These are phyloP conservation scores for Agriopis leucophaearia DNA, from an alignment of 2,888 invertebrate species.

Conservation along the genomic window DNA sequence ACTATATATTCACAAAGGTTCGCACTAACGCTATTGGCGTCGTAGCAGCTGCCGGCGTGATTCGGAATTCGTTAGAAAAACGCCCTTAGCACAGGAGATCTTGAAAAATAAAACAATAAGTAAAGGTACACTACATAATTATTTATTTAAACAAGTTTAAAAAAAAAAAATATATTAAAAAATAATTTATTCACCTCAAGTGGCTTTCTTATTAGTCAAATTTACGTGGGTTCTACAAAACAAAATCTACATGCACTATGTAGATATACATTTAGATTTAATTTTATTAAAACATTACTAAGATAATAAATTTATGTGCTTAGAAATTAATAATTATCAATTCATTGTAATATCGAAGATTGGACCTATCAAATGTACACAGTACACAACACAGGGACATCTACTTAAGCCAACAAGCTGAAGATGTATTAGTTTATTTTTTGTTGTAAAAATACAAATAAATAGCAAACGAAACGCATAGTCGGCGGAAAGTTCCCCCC, in stretches of 20 bases:
- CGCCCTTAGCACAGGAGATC: background rate
- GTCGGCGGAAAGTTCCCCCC: too few species aligned
- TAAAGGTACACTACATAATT: constrained; percentile 11
- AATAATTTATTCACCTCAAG: constrained; percentile 17
- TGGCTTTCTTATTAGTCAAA: constrained; percentile 16
- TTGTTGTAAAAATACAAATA: too few species aligned
- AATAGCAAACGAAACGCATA: too few species aligned
- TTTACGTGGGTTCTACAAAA: constrained; percentile 15
- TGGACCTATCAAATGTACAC: constrained; percentile 61
- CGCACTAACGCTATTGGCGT: too few species aligned
- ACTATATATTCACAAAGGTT: too few species aligned
- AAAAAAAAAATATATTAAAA: constrained; percentile 39
- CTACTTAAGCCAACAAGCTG: constrained; percentile 42
- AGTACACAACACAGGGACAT: constrained; percentile 63
- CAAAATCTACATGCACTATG: constrained; percentile 5
- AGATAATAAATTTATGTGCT: constrained; percentile 6
- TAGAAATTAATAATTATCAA: constrained; percentile 24
- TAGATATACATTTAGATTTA: constrained; percentile 8
- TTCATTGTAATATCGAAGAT: constrained; percentile 45
- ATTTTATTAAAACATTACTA: background rate
- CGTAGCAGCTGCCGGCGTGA: too few species aligned
- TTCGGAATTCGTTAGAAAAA: too few species aligned
- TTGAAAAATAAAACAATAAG: constrained; percentile 7
- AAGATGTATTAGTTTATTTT: constrained; percentile 31
- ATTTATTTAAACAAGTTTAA: constrained; percentile 14